Evolutionary conservation across 2,113 vertebrate genomes (phyloP).

Genomic region (Porphyrio hochstetteri): DNA sequence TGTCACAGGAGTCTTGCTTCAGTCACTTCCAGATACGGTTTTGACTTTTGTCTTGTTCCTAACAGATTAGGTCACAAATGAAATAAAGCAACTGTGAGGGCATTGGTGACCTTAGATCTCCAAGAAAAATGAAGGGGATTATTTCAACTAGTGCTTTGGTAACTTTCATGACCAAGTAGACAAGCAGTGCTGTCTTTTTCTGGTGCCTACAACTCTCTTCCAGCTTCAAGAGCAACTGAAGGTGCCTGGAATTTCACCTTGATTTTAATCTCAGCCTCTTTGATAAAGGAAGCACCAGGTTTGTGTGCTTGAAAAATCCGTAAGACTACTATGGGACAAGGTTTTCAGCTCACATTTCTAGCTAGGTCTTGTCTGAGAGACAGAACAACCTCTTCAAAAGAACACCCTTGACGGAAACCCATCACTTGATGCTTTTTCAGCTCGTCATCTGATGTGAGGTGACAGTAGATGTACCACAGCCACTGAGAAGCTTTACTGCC

Average conservation of each 20-base stretch:
- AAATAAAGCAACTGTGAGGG: neutral
- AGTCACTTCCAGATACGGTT: neutral
- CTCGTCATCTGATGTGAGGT: neutral
- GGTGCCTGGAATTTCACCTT: neutral
- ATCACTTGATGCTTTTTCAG: neutral
- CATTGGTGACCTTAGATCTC: neutral
- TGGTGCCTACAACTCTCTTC: neutral
- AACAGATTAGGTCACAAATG: neutral
- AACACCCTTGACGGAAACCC: neutral
- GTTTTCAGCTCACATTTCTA: neutral
- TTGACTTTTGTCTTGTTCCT: neutral
- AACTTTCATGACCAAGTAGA: neutral
- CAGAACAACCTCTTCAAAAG: neutral
- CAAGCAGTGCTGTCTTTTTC: neutral
- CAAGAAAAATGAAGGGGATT: neutral
- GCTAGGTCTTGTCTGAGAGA: neutral
- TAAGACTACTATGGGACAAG: neutral
- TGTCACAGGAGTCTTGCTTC: too few relatives aligned
- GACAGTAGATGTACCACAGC: constrained; percentile 16
- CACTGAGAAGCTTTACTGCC: neutral
- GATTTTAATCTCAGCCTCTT: neutral
- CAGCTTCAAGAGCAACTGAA: neutral
- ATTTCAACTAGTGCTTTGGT: neutral
- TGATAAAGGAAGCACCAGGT: neutral
- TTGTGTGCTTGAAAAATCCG: neutral